Conservation (phyloP, 2,888 invertebrate species). For the Lithophane ornitopus region DNA sequence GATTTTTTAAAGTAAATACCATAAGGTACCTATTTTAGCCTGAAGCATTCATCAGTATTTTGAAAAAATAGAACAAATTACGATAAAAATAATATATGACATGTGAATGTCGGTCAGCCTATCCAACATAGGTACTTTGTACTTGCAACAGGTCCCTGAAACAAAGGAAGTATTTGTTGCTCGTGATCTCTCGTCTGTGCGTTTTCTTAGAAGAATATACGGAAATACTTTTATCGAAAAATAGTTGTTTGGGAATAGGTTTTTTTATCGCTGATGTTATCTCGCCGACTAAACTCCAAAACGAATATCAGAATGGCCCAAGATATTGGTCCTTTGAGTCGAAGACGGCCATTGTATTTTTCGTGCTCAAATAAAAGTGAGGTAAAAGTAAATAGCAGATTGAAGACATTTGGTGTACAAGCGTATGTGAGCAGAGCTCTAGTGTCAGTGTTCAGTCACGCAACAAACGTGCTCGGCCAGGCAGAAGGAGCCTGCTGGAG, state of each 20-base stretch:
- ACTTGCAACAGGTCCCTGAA: not conserved
- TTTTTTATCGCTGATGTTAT: not conserved
- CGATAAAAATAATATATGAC: not conserved
- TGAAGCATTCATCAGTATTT: not conserved
- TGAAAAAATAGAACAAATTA: not conserved
- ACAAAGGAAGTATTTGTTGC: constrained; percentile 8
- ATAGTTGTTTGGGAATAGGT: not conserved
- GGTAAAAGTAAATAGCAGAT: constrained; percentile 42
- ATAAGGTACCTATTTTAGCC: not conserved
- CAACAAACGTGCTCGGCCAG: constrained; percentile 13
- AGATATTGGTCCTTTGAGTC: constrained; percentile 8
- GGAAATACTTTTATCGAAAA: constrained; percentile 1
- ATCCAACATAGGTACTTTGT: not conserved
- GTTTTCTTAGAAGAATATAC: constrained; percentile 4
- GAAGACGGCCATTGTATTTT: constrained; percentile 22
- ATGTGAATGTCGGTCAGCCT: not conserved
- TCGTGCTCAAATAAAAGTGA: constrained; percentile 27
- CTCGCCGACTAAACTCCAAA: not conserved
- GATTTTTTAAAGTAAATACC: not conserved
- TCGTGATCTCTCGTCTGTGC: not conserved
- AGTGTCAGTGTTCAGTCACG: constrained; percentile 35
- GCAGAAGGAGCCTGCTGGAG: constrained; percentile 10
- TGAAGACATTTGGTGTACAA: constrained; percentile 22
- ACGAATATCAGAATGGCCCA: constrained; percentile 22
- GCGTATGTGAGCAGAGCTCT: constrained; percentile 8